phyloP scores from a whole-genome alignment of 2,797 vertebrate species.

The Sebastes minor region DNA sequence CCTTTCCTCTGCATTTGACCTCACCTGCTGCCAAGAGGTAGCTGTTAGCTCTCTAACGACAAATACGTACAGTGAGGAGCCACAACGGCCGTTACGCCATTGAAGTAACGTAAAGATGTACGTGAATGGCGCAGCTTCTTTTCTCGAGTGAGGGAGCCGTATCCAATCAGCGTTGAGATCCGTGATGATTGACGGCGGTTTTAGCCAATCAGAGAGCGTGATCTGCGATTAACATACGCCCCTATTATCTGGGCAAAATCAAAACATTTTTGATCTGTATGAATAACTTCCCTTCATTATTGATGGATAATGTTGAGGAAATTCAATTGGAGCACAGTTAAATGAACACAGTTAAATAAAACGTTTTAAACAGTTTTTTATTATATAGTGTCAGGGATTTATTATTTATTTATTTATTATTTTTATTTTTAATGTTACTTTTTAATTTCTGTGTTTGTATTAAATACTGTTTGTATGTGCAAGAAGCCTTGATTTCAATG shows the following conservation, averaged over 20 bases:
- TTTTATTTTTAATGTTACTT: too few species aligned
- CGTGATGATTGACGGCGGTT: slow-evolving; percentile 35
- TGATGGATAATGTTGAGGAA: background rate
- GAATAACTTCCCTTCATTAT: background rate
- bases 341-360: too few species aligned
- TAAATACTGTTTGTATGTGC: too few species aligned
- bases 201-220: slow-evolving; percentile 42
- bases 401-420: too few species aligned
- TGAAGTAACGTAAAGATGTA: slow-evolving; percentile 59
- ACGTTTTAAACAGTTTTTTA: too few species aligned
- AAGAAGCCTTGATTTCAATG: too few species aligned
- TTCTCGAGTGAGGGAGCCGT: background rate
- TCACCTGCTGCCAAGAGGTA: slow-evolving; percentile 80
- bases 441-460: too few species aligned
- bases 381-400: too few species aligned
- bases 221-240: background rate
- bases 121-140: slow-evolving; percentile 64
- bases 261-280: background rate
- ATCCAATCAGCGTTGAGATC: slow-evolving; percentile 72
- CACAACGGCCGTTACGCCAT: background rate
- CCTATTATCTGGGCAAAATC: background rate
- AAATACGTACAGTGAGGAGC: slow-evolving; percentile 16
- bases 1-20: slow-evolving; percentile 75
- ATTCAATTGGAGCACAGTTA: background rate
- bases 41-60: slow-evolving; percentile 23